phyloP scores from a whole-genome alignment of 2,888 invertebrate species.

The Drosophila kanekoi region DNA sequence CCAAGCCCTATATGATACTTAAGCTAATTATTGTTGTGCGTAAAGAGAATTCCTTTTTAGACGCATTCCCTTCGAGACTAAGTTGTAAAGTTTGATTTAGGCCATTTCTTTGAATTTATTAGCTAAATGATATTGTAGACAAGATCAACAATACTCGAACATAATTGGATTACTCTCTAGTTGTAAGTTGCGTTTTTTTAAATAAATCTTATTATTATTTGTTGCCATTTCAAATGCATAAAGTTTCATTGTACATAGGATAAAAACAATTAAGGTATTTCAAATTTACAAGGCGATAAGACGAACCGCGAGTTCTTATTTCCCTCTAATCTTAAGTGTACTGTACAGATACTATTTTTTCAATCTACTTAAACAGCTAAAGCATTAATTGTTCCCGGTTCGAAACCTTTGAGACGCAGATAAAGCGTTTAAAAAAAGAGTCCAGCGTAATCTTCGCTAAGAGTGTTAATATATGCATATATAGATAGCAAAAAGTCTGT shows the following conservation, averaged over 20 bases:
- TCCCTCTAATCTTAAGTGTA: too few relatives aligned
- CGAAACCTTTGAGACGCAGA: conserved; percentile 31
- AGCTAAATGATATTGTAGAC: conserved; percentile 58
- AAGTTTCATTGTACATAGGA: conserved; percentile 24
- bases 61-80: conserved; percentile 40
- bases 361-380: conserved; percentile 7
- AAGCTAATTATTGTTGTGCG: conserved; percentile 59
- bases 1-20: conserved; percentile 8
- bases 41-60: conserved; percentile 42
- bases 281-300: conserved; percentile 11
- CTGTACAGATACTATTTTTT: conserved; percentile 8
- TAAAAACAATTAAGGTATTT: conserved; percentile 12
- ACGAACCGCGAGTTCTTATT: conserved; percentile 6
- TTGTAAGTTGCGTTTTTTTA: conserved; percentile 66
- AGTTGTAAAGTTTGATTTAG: conserved; percentile 41
- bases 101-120: conserved; percentile 54
- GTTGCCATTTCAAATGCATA: conserved; percentile 65
- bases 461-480: conserved; percentile 6
- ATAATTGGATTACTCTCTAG: conserved; percentile 68
- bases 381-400: neutral
- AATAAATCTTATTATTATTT: conserved; percentile 70
- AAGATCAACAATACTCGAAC: conserved; percentile 54
- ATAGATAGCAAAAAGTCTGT: conserved; percentile 7
- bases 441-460: conserved; percentile 16
- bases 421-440: conserved; percentile 25